Conservation (phyloP, 2,888 invertebrate species). For the Caenorhabditis doughertyi region DNA sequence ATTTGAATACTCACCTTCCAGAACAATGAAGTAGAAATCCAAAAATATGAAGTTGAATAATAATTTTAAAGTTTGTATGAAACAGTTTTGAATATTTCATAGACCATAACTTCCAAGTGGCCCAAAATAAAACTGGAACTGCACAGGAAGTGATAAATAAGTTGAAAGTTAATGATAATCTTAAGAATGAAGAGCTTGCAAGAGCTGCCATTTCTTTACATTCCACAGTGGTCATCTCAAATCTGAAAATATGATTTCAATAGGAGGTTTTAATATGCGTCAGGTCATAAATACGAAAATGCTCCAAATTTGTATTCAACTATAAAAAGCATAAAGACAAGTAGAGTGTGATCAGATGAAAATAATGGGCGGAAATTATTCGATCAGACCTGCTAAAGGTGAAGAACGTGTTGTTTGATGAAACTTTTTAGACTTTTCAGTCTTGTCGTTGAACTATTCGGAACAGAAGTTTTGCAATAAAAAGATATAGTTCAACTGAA, state of each 20-base stretch:
- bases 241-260: not conserved
- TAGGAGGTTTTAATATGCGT: too few relatives aligned
- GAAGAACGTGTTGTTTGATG: slow-evolving; percentile 23
- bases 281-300: not conserved
- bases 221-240: slow-evolving; percentile 9
- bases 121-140: slow-evolving; percentile 45
- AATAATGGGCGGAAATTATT: slow-evolving; percentile 11
- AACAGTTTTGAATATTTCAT: slow-evolving; percentile 56
- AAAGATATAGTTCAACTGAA: slow-evolving; percentile 1
- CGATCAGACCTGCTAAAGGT: not conserved
- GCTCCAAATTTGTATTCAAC: not conserved
- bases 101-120: slow-evolving; percentile 42
- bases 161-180: slow-evolving; percentile 23
- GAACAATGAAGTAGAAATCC: slow-evolving; percentile 49
- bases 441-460: slow-evolving; percentile 4
- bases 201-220: slow-evolving; percentile 28
- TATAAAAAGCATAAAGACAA: not conserved
- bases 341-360: slow-evolving; percentile 6
- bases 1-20: slow-evolving; percentile 23
- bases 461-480: not conserved
- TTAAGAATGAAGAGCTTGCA: slow-evolving; percentile 23
- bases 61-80: slow-evolving; percentile 52
- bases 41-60: slow-evolving; percentile 49
- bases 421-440: slow-evolving; percentile 2
- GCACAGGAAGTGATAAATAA: slow-evolving; percentile 6